Evolutionary conservation across 2,888 invertebrate genomes (phyloP).

Genomic region (Melipona bicolor): DNA sequence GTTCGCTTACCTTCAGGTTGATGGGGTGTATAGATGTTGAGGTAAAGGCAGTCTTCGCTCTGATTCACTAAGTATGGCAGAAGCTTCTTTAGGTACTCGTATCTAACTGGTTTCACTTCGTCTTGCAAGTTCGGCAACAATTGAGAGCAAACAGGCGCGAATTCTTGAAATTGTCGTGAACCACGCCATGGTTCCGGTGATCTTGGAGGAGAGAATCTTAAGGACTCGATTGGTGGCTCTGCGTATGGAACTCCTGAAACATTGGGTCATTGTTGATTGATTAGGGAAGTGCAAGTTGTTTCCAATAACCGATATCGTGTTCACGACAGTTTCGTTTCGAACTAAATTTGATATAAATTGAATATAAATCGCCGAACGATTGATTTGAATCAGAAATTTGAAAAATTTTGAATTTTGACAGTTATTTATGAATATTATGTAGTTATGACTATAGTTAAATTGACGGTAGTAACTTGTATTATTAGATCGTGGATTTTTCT

Average conservation of each 20-base stretch:
- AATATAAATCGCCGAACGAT: not conserved
- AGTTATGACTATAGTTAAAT: too few species aligned
- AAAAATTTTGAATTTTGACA: too few species aligned
- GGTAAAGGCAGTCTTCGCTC: constrained; percentile 94
- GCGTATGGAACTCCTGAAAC: constrained; percentile 90
- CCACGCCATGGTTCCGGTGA: constrained; percentile 93
- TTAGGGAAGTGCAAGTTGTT: not conserved
- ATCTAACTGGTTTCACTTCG: constrained; percentile 87
- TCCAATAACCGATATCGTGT: not conserved
- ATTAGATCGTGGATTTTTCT: too few species aligned
- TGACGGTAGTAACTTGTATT: too few species aligned
- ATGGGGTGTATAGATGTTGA: constrained; percentile 96
- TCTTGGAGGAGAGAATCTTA: constrained; percentile 94
- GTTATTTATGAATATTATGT: too few species aligned
- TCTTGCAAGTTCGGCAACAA: constrained; percentile 89
- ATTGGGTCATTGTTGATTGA: not conserved
- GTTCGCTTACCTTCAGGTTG: constrained; percentile 87
- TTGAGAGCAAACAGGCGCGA: constrained; percentile 95
- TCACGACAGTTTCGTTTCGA: not conserved
- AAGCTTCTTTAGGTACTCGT: constrained; percentile 90
- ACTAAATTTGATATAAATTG: not conserved
- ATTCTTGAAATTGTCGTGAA: constrained; percentile 88
- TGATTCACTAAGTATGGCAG: constrained; percentile 89
- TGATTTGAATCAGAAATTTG: not conserved
- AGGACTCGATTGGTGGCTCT: constrained; percentile 89